Base-by-base conservation (phyloP, 2,113 vertebrate genomes). In the Trochalopteron elliotii region DNA sequence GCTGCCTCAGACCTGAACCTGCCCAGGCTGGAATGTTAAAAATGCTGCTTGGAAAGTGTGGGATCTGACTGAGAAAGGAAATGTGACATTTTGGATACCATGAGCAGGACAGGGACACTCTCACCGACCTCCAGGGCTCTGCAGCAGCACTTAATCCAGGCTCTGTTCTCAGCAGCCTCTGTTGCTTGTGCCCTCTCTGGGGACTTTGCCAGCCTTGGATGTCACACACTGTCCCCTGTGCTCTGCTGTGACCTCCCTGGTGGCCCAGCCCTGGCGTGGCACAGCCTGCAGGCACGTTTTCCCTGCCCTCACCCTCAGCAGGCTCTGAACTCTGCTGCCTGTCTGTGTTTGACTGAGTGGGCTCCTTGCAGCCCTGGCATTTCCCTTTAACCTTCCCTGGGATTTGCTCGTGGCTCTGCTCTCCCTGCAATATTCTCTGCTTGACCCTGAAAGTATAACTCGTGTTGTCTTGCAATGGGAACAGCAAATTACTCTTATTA, bases 401-500 rank as follows among this genome's bases (percentile, higher is more conserved):
- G 77, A 61, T 89, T 71, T 1, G 1, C 67, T 89, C 10, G 0
- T 22, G 70, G 77, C 57, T 63, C 78, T 22, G 30, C 77, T 90
- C 49, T 72, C 80, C 57, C 76, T 79, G 68, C 65, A 53, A 52
- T 47, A 28, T 60, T 57, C 55, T 80, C 60, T n/a, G 52, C 37
- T 74, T 64, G n/a, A 42, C 11, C 11, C 69, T 9, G 11, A 79
- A 96, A 91, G 89, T 61, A 69, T 20, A 72, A 72, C 95, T 90
- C 20, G 49, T 45, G 45, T 87, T 89, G 91, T 78, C 91, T 60
- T 89, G 77, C 81, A 69, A 45, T 82, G 65, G 83, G 84, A 95
- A 64, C 84, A 79, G 87, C 45, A 93, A 79, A 96, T 96, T 96
- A 96, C 84, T 91, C 84, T 91, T 95, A 87, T 94, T 96, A 85